Evolutionary conservation across 2,797 vertebrate species (phyloP).

Genomic region (Yasuhikotakia modesta): DNA sequence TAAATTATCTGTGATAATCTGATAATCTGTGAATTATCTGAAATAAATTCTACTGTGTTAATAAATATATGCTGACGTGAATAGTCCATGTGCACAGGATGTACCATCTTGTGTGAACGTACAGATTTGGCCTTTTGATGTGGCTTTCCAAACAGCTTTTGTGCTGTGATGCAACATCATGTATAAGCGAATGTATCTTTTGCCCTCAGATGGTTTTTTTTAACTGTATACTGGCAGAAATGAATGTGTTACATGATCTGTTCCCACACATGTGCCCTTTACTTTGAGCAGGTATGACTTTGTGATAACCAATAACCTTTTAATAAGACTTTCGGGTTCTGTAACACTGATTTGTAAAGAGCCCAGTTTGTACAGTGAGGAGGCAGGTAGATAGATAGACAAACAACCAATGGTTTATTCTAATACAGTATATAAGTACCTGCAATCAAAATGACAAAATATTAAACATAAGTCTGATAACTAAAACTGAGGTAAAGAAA

Average conservation of each 20-base stretch:
- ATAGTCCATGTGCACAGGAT: constrained; percentile 10
- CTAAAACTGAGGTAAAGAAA: no score
- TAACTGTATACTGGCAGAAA: background rate
- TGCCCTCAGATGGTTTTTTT: background rate
- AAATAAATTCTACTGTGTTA: background rate
- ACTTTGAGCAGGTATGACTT: background rate
- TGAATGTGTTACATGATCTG: background rate
- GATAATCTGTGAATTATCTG: no score
- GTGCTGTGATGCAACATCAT: constrained; percentile 32
- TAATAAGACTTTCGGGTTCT: background rate
- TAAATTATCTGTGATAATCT: no score
- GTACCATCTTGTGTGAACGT: background rate
- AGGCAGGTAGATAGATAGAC: no score
- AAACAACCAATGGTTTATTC: no score
- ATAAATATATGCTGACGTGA: constrained; percentile 4
- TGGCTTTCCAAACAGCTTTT: constrained; percentile 26
- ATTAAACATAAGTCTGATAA: no score
- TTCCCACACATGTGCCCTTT: constrained; percentile 10
- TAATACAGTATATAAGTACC: no score
- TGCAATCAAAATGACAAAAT: no score
- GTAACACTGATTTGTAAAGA: no score
- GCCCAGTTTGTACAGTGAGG: no score
- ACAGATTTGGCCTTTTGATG: constrained; percentile 35
- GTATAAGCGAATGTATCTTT: background rate
- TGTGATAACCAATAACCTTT: background rate